A percentile compares a stretch with the other conserved stretches of the same genome.
phyloP scores from a whole-genome alignment of 2,888 invertebrate genomes.

The Chironomus riparius region DNA sequence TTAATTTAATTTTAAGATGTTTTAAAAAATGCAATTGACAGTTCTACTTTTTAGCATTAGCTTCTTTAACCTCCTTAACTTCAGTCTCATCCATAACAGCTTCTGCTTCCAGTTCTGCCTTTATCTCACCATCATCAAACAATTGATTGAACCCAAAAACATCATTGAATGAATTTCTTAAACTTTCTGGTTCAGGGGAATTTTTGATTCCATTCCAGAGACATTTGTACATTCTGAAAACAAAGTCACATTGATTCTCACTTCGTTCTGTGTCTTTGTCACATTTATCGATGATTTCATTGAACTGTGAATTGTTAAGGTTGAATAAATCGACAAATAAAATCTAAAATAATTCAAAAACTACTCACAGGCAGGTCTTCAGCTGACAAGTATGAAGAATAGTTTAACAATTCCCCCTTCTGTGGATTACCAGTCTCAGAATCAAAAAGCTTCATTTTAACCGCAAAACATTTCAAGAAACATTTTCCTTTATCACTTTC shows the following conservation, averaged over 20 bases:
- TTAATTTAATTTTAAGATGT: no score
- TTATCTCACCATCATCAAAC: not conserved
- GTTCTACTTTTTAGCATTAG: not conserved
- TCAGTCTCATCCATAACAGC: not conserved
- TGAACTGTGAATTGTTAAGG: not conserved
- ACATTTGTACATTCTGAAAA: constrained; percentile 12
- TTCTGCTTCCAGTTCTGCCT: not conserved
- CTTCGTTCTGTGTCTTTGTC: not conserved
- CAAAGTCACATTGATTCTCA: constrained; percentile 1
- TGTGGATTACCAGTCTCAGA: not conserved
- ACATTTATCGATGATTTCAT: not conserved
- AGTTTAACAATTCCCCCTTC: not conserved
- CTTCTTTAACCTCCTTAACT: not conserved
- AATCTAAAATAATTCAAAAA: not conserved
- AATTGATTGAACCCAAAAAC: not conserved
- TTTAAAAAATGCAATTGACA: no score
- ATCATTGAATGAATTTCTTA: not conserved
- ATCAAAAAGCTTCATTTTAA: not conserved
- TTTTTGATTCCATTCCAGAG: not conserved
- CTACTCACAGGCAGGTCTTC: not conserved
- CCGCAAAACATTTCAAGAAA: constrained; percentile 8
- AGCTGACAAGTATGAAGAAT: not conserved
- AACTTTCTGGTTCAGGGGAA: not conserved
- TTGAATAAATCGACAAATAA: not conserved
- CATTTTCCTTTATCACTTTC: not conserved